Conservation (phyloP, 2,113 vertebrate genomes). For the Epinephelus cyanopodus region DNA sequence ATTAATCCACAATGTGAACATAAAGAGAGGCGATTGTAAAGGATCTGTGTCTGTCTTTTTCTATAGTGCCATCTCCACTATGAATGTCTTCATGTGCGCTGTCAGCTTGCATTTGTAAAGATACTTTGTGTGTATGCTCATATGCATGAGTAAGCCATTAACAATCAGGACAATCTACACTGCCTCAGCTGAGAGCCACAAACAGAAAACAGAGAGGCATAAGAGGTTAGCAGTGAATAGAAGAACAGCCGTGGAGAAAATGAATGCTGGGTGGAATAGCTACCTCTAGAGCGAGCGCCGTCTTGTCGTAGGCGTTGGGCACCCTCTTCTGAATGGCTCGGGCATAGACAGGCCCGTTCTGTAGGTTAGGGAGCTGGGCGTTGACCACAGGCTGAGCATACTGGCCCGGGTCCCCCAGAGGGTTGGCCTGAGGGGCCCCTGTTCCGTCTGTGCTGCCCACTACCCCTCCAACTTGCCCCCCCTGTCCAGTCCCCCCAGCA, state of each 20-base stretch:
- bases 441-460: constrained; percentile 88
- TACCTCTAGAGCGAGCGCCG: constrained; percentile 99
- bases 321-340: constrained; percentile 99
- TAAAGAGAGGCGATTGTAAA: constrained; percentile 53
- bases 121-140: constrained; percentile 50
- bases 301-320: constrained; percentile 99
- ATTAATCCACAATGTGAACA: constrained; percentile 21
- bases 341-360: constrained; percentile 97
- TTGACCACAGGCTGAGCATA: constrained; percentile 93
- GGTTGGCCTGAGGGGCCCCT: constrained; percentile 82
- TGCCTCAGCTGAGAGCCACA: constrained; percentile 22
- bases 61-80: constrained; percentile 36
- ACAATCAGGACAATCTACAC: constrained; percentile 49
- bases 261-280: constrained; percentile 7
- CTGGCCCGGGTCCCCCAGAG: constrained; percentile 93
- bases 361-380: constrained; percentile 97
- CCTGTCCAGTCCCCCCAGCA: constrained; percentile 24
- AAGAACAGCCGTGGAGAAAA: not conserved
- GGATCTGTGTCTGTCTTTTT: constrained; percentile 30
- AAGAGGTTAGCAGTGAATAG: constrained; percentile 22
- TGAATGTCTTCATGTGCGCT: constrained; percentile 40
- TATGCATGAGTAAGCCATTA: constrained; percentile 67
- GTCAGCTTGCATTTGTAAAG: constrained; percentile 58
- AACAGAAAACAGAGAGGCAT: not conserved
- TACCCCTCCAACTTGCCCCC: constrained; percentile 17